Percentiles rank a stretch among this genome's conserved stretches.
phyloP scores from a whole-genome alignment of 2,888 invertebrate genomes.

The Halocaridina rubra region DNA sequence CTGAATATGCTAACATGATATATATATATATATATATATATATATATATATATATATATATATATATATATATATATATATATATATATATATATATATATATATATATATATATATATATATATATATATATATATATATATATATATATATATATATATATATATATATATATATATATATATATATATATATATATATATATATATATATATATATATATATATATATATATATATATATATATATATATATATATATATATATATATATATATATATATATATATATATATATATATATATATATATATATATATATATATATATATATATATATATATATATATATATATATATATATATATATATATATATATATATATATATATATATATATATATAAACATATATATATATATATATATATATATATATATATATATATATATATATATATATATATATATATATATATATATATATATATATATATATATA shows the following conservation, averaged over 20 bases:
- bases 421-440: background rate
- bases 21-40: background rate
- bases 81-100: background rate
- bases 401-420: background rate
- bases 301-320: background rate
- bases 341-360: background rate
- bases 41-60: background rate
- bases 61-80: background rate
- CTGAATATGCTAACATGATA: background rate
- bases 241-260: background rate
- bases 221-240: background rate
- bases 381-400: background rate
- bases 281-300: background rate
- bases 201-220: background rate
- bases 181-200: background rate
- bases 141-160: background rate
- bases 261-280: background rate
- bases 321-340: background rate
- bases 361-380: background rate
- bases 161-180: background rate
- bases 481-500: background rate
- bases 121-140: background rate
- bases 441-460: background rate
- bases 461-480: background rate
- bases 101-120: background rate